phyloP scores from a whole-genome alignment of 2,113 vertebrate species.

The Amblyornis subalaris region DNA sequence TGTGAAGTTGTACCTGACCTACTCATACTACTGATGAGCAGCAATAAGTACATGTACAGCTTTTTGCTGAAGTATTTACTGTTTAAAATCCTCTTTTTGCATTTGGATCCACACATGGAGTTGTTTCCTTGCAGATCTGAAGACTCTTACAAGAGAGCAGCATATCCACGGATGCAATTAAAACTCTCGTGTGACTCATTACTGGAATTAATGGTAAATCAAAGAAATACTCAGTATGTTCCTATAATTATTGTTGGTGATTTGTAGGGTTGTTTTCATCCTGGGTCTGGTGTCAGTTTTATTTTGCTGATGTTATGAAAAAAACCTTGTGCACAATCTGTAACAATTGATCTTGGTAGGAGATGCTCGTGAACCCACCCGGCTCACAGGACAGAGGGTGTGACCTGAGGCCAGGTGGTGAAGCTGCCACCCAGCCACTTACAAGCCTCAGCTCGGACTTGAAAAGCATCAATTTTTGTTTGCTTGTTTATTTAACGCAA shows the following conservation, averaged over 20 bases:
- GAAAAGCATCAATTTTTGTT: neutral
- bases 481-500: neutral
- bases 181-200: neutral
- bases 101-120: neutral
- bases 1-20: neutral
- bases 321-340: neutral
- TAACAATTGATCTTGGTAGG: neutral
- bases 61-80: neutral
- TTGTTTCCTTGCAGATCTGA: neutral
- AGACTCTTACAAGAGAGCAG: neutral
- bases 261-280: neutral
- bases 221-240: neutral
- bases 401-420: neutral
- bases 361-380: neutral
- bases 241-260: neutral
- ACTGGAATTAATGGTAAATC: slow-evolving; percentile 3
- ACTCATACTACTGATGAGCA: neutral
- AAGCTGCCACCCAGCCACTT: neutral
- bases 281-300: neutral
- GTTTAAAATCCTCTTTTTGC: neutral
- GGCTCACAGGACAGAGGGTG: neutral
- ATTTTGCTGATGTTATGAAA: neutral
- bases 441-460: neutral
- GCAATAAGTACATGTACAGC: neutral
- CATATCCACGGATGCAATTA: slow-evolving; percentile 5